These are phyloP conservation scores for Sapajus apella DNA, from an alignment of 2,113 vertebrate species.

Conservation along the genomic window DNA sequence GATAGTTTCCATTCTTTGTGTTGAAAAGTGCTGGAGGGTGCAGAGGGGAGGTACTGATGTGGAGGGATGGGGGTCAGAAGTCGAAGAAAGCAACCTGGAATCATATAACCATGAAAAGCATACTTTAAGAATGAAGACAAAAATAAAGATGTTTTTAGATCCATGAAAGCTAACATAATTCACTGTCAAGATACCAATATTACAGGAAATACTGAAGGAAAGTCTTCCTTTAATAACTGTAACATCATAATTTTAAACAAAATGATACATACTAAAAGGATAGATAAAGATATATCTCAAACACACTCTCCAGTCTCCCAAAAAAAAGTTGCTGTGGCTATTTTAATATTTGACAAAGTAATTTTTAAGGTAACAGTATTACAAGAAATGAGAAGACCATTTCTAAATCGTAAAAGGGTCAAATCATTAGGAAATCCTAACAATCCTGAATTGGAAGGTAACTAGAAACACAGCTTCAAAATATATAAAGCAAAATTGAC, in stretches of 20 bases:
- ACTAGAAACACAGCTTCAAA: background rate
- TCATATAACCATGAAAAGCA: background rate
- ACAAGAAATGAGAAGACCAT: background rate
- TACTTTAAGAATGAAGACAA: slow-evolving; percentile 7
- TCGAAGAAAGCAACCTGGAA: background rate
- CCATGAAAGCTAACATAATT: background rate
- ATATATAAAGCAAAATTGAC: background rate
- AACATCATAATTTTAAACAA: slow-evolving; percentile 26
- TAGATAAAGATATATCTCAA: background rate
- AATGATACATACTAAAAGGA: background rate
- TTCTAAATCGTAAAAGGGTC: background rate
- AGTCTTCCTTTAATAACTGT: background rate
- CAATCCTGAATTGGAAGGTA: background rate
- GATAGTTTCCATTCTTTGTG: background rate
- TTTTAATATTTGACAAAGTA: background rate
- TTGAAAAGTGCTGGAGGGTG: background rate
- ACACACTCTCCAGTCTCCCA: background rate
- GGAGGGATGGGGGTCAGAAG: background rate
- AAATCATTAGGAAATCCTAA: background rate
- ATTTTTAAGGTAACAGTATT: background rate
- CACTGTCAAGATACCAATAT: background rate
- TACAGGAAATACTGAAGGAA: slow-evolving; percentile 6
- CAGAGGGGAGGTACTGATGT: background rate
- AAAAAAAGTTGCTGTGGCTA: background rate
- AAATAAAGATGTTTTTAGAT: slow-evolving; percentile 1